Evolutionary conservation across 2,113 vertebrate species (phyloP).

Genomic region (Micromys minutus): DNA sequence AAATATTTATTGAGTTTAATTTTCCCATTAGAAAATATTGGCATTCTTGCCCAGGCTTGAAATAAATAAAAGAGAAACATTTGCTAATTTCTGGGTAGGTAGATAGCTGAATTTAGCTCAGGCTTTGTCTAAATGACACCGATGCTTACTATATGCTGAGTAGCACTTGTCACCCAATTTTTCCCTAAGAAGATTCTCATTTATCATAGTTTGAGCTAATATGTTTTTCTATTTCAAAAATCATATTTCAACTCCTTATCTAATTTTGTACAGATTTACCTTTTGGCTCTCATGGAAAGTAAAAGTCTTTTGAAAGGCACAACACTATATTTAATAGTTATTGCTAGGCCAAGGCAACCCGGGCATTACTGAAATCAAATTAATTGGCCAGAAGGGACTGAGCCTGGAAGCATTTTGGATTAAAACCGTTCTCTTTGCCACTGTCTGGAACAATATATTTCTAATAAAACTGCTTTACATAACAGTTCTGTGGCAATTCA

Average conservation of each 20-base stretch:
- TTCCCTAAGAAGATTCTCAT: conserved; percentile 15
- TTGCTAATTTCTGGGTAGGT: not conserved
- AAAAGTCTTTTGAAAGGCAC: conserved; percentile 73
- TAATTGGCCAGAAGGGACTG: conserved; percentile 69
- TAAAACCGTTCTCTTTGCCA: conserved; percentile 68
- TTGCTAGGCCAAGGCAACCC: conserved; percentile 55
- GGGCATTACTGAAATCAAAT: conserved; percentile 63
- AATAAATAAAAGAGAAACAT: conserved; percentile 31
- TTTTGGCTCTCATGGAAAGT: conserved; percentile 63
- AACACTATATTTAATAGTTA: conserved; percentile 38
- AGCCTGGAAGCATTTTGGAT: conserved; percentile 59
- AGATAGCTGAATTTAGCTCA: not conserved
- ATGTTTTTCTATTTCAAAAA: conserved; percentile 65
- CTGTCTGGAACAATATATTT: conserved; percentile 61
- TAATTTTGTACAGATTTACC: conserved; percentile 77
- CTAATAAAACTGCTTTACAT: conserved; percentile 73
- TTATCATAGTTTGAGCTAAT: conserved; percentile 58
- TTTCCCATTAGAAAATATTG: conserved; percentile 50
- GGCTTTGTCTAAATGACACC: conserved; percentile 27
- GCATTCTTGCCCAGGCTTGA: not conserved
- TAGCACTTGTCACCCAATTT: conserved; percentile 14
- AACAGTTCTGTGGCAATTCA: conserved; percentile 36
- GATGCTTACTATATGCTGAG: not conserved
- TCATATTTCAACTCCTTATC: conserved; percentile 62
- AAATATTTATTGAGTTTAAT: conserved; percentile 41